Evolutionary conservation across 2,888 invertebrate species (phyloP).

Genomic region (Hartigia nigra): DNA sequence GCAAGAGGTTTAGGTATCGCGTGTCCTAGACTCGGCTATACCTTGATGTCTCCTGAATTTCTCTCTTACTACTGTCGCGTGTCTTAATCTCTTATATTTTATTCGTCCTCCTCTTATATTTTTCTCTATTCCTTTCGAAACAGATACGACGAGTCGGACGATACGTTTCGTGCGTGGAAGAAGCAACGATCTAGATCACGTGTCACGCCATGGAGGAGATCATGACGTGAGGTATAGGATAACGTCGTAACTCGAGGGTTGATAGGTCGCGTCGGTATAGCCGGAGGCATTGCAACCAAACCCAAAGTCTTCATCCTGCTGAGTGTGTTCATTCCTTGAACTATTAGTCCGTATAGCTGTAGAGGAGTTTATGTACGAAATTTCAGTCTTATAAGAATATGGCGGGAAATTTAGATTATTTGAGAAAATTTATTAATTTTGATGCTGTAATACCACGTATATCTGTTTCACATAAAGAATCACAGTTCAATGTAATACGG

Average conservation of each 20-base stretch:
- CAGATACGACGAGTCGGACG: background rate
- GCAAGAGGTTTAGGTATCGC: background rate
- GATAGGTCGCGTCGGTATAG: constrained; percentile 3
- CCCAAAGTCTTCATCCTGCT: constrained; percentile 1
- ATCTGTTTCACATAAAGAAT: background rate
- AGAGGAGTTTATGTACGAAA: background rate
- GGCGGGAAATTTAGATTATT: background rate
- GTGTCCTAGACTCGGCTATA: background rate
- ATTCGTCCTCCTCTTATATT: background rate
- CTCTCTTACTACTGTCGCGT: background rate
- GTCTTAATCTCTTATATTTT: background rate
- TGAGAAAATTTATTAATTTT: background rate
- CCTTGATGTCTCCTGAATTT: background rate
- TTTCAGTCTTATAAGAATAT: background rate
- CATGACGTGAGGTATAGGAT: constrained; percentile 46
- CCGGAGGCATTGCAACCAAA: background rate
- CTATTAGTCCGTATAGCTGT: background rate
- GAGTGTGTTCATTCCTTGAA: background rate
- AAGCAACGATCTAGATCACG: constrained; percentile 33
- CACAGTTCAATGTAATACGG: background rate
- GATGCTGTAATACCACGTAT: background rate
- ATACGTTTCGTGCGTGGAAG: constrained; percentile 10
- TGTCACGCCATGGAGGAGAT: constrained; percentile 38
- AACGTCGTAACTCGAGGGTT: constrained; percentile 37
- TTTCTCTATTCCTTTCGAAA: background rate